Percentiles rank a stretch among this genome's conserved stretches.
phyloP scores from a whole-genome alignment of 2,113 vertebrate species.

The Setophaga kirtlandii region DNA sequence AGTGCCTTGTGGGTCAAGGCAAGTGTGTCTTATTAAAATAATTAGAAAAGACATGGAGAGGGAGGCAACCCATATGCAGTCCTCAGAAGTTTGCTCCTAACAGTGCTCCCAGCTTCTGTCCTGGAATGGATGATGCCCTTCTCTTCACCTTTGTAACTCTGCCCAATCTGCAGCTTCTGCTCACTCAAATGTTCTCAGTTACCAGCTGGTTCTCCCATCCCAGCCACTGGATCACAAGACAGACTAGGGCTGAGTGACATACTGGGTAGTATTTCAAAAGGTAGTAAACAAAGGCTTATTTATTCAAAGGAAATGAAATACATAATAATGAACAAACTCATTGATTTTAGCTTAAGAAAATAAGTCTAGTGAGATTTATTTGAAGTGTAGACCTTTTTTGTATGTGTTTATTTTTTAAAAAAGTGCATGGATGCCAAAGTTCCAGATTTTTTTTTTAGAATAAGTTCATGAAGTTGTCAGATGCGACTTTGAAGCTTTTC shows the following conservation, averaged over 20 bases:
- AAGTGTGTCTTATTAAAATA: neutral
- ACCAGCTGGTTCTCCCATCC: neutral
- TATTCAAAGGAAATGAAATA: slow-evolving; percentile 43
- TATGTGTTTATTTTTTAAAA: neutral
- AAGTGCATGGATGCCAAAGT: slow-evolving; percentile 28
- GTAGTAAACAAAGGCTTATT: slow-evolving; percentile 20
- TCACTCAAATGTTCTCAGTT: neutral
- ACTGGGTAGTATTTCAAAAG: neutral
- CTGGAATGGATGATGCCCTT: neutral
- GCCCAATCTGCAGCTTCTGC: neutral
- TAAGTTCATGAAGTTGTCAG: slow-evolving; percentile 42
- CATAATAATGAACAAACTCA: slow-evolving; percentile 7
- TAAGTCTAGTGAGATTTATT: slow-evolving; percentile 16
- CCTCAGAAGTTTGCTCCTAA: neutral
- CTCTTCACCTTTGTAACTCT: neutral
- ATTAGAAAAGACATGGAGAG: neutral
- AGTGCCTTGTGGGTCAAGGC: neutral
- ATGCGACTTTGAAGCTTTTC: slow-evolving; percentile 66
- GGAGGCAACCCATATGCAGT: neutral
- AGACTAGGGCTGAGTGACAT: neutral
- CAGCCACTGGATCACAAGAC: neutral
- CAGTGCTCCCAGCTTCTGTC: neutral
- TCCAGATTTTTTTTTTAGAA: slow-evolving; percentile 46
- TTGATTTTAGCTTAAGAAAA: slow-evolving; percentile 13
- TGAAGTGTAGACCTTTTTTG: neutral